Percentiles rank a stretch among this genome's conserved stretches.
Evolutionary conservation across 2,888 invertebrate species (phyloP).

Genomic region (Drosophila colorata): DNA sequence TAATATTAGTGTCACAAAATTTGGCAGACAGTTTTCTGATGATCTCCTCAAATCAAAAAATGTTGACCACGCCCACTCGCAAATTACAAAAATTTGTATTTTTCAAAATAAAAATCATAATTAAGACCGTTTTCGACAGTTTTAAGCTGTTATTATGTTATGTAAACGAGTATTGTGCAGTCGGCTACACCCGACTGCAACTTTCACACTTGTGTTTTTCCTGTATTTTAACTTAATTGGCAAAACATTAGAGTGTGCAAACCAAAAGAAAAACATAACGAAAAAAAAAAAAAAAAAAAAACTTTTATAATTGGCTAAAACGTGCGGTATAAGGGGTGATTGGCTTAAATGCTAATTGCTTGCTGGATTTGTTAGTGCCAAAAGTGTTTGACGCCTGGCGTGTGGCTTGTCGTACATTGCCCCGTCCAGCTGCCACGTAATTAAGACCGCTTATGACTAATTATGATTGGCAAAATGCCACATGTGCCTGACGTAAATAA

Average conservation of each 20-base stretch:
- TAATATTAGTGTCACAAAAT: too few relatives aligned
- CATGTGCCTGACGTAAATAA: background rate
- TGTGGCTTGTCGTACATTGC: background rate
- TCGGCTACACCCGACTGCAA: too few relatives aligned
- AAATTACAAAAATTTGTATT: too few relatives aligned
- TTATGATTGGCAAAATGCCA: constrained; percentile 33
- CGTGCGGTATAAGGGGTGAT: background rate
- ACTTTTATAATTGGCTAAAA: background rate
- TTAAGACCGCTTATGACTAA: constrained; percentile 37
- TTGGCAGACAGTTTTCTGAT: too few relatives aligned
- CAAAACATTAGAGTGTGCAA: background rate
- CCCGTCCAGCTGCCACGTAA: constrained; percentile 25
- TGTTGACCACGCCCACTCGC: too few relatives aligned
- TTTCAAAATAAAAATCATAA: too few relatives aligned
- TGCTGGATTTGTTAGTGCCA: constrained; percentile 17
- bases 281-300: background rate
- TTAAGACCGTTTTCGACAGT: too few relatives aligned
- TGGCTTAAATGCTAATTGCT: constrained; percentile 18
- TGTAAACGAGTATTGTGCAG: too few relatives aligned
- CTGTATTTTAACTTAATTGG: constrained; percentile 35
- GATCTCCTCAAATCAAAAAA: too few relatives aligned
- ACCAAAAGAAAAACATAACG: background rate
- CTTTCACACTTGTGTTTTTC: constrained; percentile 7
- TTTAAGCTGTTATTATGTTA: too few relatives aligned
- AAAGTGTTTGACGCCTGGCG: constrained; percentile 6